These are phyloP conservation scores for Ciconia stormi DNA, from an alignment of 2,113 vertebrate species.

Conservation along the genomic window DNA sequence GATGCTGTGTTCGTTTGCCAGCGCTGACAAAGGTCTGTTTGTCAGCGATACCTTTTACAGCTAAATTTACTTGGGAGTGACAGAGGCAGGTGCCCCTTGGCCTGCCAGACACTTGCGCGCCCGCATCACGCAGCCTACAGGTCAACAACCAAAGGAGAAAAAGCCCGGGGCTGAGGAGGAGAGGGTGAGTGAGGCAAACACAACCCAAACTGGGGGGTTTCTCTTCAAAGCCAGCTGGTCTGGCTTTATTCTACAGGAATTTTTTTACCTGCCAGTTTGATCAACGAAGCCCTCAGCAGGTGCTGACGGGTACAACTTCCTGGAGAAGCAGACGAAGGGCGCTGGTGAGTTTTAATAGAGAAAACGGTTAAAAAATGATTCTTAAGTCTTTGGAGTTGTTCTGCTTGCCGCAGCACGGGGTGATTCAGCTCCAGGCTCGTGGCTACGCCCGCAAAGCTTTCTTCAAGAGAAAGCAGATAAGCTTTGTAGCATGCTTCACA, in stretches of 20 bases:
- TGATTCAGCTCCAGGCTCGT: neutral
- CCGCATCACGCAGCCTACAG: constrained; percentile 82
- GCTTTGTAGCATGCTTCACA: neutral
- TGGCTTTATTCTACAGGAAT: constrained; percentile 91
- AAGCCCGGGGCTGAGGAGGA: constrained; percentile 82
- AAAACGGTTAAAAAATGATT: constrained; percentile 4
- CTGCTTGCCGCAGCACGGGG: neutral
- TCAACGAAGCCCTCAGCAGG: constrained; percentile 90
- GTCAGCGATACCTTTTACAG: constrained; percentile 92
- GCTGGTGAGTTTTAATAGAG: constrained; percentile 88
- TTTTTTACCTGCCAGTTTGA: constrained; percentile 83
- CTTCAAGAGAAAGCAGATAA: neutral
- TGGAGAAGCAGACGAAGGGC: constrained; percentile 91
- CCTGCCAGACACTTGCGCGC: constrained; percentile 85
- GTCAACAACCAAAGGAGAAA: constrained; percentile 82
- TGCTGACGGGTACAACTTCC: constrained; percentile 93
- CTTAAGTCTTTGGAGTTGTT: constrained; percentile 38
- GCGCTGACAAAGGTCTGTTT: constrained; percentile 90
- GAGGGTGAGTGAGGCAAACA: constrained; percentile 85
- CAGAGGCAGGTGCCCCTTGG: constrained; percentile 87
- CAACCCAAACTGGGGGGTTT: constrained; percentile 92
- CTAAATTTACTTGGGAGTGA: constrained; percentile 96
- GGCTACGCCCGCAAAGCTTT: neutral
- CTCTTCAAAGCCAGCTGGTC: constrained; percentile 99
- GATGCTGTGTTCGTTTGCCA: constrained; percentile 80